Evolutionary conservation across 2,113 vertebrate genomes (phyloP), one percentile per base, ranked within the genome.

Genomic region (Menura novaehollandiae): DNA sequence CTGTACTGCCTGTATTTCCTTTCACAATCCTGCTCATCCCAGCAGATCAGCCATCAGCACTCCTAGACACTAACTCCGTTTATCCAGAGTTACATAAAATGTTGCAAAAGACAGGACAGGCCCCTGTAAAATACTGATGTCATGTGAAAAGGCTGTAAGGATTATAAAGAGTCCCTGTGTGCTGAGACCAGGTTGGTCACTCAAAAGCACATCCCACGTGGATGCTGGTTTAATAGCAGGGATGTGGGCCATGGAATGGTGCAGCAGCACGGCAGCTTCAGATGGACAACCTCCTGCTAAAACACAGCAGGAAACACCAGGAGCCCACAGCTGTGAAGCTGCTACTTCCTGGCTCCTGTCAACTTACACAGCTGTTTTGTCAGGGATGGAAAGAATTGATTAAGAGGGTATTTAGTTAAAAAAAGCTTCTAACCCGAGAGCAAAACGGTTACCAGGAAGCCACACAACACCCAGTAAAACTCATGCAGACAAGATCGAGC

Each of bases 171-270:
- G 62, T 10, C 58, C 52, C 44, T 28, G 62, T 7, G 44, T 44
- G 71, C 71, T 6, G 58, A 64, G 52, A 58, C 33, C 74, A 68
- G 88, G 85, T 23, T 23, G 79, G 32, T 75, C 28, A 14, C 23
- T 18, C 18, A 3, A 7, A 55, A 73, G 63, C 10, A 6, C 37
- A 80, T 75, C 68, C 51, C 82, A 43, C 0, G 0, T 11, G 62
- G 74, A 64, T 33, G 66, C 5, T 52, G 81, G n/a, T 32, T 85
- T 20, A 37, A n/a, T 6, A 59, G 56, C 68, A 71, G 64, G 33
- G 39, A 44, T 0, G 1, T 0, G 0, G 58, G 26, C 51, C 58
- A 76, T 0, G 22, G 66, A 62, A 80, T 4, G 21, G 5, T n/a
- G 67, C 0, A 11, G 63, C 62, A 69, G 73, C 59, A 66, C 66